These are phyloP conservation scores for Onychomys arenicola DNA, from an alignment of 2,797 vertebrate genomes.

Conservation along the genomic window DNA sequence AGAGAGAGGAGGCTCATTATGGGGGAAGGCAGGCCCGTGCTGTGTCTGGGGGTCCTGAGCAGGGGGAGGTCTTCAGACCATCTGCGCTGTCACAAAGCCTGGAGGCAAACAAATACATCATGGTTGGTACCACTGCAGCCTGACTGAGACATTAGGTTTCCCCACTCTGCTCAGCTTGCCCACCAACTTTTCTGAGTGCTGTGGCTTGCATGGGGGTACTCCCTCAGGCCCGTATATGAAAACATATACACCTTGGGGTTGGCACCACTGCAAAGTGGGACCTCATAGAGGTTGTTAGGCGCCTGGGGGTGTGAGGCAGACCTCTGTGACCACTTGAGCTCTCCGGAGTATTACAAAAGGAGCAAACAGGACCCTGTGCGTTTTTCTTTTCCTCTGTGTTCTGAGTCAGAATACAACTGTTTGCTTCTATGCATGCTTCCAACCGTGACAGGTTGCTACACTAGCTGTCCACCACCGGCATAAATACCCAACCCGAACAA, in stretches of 20 bases:
- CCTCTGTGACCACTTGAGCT: no score
- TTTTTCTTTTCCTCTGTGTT: no score
- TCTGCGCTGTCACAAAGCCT: constrained; percentile 75
- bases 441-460: background rate
- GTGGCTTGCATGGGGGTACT: background rate
- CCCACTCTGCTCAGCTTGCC: background rate
- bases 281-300: background rate
- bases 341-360: background rate
- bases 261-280: no score
- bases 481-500: background rate
- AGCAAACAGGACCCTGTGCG: background rate
- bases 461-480: background rate
- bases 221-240: background rate
- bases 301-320: no score
- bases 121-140: background rate
- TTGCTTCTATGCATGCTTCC: background rate
- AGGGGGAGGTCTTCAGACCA: constrained; percentile 79
- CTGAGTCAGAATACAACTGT: background rate
- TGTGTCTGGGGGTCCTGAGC: constrained; percentile 77
- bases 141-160: background rate
- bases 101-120: constrained; percentile 66
- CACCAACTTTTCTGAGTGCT: background rate
- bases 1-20: constrained; percentile 83
- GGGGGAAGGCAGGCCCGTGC: constrained; percentile 80
- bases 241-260: no score